Base-by-base conservation (phyloP, 2,113 vertebrate genomes). In the Cyanoramphus novaezelandiae region DNA sequence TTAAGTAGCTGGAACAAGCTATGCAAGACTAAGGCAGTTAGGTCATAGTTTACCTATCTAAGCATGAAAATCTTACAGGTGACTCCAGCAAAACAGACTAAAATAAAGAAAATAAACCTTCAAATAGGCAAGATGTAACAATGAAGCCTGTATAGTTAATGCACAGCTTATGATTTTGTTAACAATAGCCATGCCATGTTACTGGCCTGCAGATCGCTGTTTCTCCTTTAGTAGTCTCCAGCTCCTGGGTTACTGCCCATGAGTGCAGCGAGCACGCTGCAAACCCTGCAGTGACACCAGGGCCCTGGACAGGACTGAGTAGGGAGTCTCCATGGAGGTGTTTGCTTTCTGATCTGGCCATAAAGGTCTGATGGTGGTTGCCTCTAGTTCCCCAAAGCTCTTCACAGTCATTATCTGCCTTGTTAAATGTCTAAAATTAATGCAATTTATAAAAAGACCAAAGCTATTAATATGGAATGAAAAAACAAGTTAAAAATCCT, bases 401-500 rank as follows among this genome's bases (percentile, higher is more conserved):
- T 83, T 83, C 39, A 41, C 19, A 50, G 39, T 41, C 47, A 41
- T 90, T 64, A 29, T 71, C 57, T 79, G 52, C 62, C 65, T 82
- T 68, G 17, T 57, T 69, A 65, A 88, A 69, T 31, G 37, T 17
- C 44, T 86, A 60, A 69, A 93, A 80, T 69, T 17, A 65, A 72
- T 31, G 44, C 11, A 41, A 41, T 88, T 65, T 59, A 39, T 88
- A 37, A 94, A 93, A 96, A 72, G 21, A 62, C n/a, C 19, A 17
- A 80, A 62, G 17, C 57, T 23, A 43, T 80, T 72, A 65, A 62
- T 52, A 49, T 19, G 44, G 27, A 82, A 13, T 44, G 75, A 71
- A 91, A 81, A 81, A 23, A 17, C 59, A 70, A 47, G 69, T 68
- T 75, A 92, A 90, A 93, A 94, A 85, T 88, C 82, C 57, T 91